Base-by-base conservation (phyloP, 1,140 invertebrate species). In the Drosophila serrata region DNA sequence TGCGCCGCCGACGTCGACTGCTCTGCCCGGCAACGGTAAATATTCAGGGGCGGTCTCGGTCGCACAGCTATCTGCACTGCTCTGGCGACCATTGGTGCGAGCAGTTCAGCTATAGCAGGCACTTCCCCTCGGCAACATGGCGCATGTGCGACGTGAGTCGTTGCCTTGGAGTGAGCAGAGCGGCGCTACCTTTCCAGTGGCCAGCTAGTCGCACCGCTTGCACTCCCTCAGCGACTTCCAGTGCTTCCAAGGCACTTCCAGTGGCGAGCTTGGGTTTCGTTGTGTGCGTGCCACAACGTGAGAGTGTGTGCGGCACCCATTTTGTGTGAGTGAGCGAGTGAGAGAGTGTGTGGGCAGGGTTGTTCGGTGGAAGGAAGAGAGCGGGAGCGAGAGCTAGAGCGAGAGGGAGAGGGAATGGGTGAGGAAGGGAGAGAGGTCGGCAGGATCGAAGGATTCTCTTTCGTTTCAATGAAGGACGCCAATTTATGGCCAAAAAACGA, bases 401-500 rank as follows among this genome's bases (percentile, higher is more conserved):
- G 24, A 24, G 24, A 24, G 24, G 24, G 45, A 31, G 1, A 15
- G 15, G 12, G 15, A n/a, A 37, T n/a, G 15, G n/a, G 33, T 12
- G 48, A 40, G 31, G 6, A 4, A 45, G 39, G 19, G 7, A n/a
- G 58, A 31, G 39, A 33, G 37, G 49, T 4, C 4, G 13, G 51
- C 51, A 55, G 51, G 51, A 55, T 55, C 33, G 51, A 55, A 55
- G 51, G 51, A 55, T 55, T 55, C 74, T 59, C 76, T 77, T 31
- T 56, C 81, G 58, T 68, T 82, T 92, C 78, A 87, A 92, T 92
- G 90, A 91, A 92, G 90, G 81, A 92, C 78, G 90, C 90, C 90
- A 92, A 92, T 92, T 92, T 92, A 92, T 91, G 79, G 68, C 60
- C 29, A 63, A 74, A 74, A 81, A 74, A 69, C 64, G 59, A 75